Conservation (phyloP, 2,888 invertebrate species). For the Campoplex capitator region DNA sequence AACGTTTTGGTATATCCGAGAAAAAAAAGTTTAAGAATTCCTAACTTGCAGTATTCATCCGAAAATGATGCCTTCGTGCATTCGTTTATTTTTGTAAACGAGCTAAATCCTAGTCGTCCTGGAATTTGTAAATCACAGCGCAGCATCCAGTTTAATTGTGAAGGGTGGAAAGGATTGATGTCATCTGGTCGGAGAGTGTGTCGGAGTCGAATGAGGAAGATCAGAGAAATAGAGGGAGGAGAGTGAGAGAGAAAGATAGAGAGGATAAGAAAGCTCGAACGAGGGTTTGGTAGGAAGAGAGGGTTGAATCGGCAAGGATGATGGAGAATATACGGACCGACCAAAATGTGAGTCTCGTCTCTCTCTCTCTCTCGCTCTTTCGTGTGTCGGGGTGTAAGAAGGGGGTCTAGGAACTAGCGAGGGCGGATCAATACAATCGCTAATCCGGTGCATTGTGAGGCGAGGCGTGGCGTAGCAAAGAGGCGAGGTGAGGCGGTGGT, state of each 20-base stretch:
- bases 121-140: constrained; percentile 16
- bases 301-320: constrained; percentile 57
- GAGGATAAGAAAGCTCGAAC: constrained; percentile 69
- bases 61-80: background rate
- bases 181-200: background rate
- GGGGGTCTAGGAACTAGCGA: constrained; percentile 82
- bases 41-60: background rate
- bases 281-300: constrained; percentile 49
- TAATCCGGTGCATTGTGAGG: constrained; percentile 85
- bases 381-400: constrained; percentile 59
- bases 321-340: constrained; percentile 70
- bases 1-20: background rate
- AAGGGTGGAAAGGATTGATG: constrained; percentile 6
- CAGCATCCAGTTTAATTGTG: background rate
- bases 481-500: constrained; percentile 81
- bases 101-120: background rate
- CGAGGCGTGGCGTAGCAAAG: constrained; percentile 84
- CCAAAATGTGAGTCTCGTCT: constrained; percentile 77
- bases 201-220: constrained; percentile 7
- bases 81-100: background rate
- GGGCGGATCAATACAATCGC: constrained; percentile 85
- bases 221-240: background rate
- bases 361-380: constrained; percentile 53
- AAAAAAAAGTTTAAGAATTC: background rate
- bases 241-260: background rate